These are phyloP conservation scores for Urechis unicinctus DNA, from an alignment of 2,888 invertebrate genomes.

Conservation along the genomic window DNA sequence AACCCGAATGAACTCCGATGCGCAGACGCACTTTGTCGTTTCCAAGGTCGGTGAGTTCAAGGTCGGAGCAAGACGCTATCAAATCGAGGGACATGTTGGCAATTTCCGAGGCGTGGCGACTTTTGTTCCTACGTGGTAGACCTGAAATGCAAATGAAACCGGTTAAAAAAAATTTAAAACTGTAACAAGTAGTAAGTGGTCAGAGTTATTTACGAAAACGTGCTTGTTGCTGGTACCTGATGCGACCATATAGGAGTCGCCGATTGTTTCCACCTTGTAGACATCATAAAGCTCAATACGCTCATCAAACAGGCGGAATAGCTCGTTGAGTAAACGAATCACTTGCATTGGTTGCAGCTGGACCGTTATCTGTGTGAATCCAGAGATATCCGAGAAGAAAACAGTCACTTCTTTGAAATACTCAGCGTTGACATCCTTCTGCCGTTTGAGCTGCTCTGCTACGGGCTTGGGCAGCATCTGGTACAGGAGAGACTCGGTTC, in stretches of 20 bases:
- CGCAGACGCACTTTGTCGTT: conserved; percentile 21
- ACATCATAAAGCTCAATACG: conserved; percentile 18
- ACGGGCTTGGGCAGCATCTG: conserved; percentile 33
- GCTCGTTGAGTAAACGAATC: conserved; percentile 25
- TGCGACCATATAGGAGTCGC: conserved; percentile 18
- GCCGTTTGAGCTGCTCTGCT: conserved; percentile 19
- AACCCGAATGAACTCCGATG: conserved; percentile 24
- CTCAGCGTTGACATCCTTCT: conserved; percentile 4
- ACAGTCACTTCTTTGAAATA: conserved; percentile 19
- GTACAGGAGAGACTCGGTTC: conserved; percentile 29
- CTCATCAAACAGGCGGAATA: conserved; percentile 19
- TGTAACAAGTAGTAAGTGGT: too few relatives aligned
- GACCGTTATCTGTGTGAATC: conserved; percentile 22
- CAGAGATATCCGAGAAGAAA: conserved; percentile 26
- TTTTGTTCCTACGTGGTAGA: conserved; percentile 27
- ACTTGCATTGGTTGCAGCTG: conserved; percentile 25
- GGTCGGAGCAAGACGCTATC: conserved; percentile 18
- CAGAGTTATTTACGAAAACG: too few relatives aligned
- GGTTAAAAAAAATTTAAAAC: too few relatives aligned
- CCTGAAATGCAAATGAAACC: conserved; percentile 26
- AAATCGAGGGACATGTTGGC: conserved; percentile 27
- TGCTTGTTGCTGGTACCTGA: conserved; percentile 5
- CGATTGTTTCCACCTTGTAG: conserved; percentile 23
- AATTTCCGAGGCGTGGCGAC: conserved; percentile 28
- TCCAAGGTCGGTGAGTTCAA: conserved; percentile 15